These are phyloP conservation scores for Cryptus viduatorius DNA, from an alignment of 2,888 invertebrate genomes.

Conservation along the genomic window DNA sequence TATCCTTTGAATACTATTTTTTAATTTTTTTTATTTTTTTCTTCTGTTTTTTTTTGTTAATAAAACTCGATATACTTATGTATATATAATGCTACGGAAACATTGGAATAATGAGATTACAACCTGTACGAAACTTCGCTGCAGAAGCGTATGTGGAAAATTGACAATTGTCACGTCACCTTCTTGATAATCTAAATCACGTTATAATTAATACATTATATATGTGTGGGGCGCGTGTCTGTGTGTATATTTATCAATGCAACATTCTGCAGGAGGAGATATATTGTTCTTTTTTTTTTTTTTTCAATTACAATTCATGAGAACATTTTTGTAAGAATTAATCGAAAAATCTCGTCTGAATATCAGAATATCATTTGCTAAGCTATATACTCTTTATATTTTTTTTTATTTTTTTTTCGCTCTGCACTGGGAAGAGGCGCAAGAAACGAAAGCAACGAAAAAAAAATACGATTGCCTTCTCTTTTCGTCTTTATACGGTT, in stretches of 20 bases:
- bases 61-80: conserved; percentile 7
- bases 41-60: neutral
- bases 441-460: neutral
- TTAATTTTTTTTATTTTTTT: neutral
- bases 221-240: neutral
- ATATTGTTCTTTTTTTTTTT: neutral
- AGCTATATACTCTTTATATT: neutral
- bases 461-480: neutral
- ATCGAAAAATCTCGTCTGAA: conserved; percentile 19
- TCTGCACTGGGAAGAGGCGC: neutral
- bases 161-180: conserved; percentile 45
- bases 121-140: conserved; percentile 37
- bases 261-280: conserved; percentile 19
- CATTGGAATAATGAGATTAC: conserved; percentile 44
- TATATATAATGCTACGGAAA: conserved; percentile 33
- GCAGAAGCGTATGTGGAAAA: conserved; percentile 51
- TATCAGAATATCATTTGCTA: conserved; percentile 6
- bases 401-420: neutral
- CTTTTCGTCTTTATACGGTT: neutral
- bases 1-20: neutral
- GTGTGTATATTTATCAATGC: conserved; percentile 30
- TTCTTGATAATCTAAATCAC: conserved; percentile 10
- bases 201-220: conserved; percentile 19
- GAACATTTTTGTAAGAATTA: conserved; percentile 20
- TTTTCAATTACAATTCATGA: neutral